These are phyloP conservation scores for Carduelis carduelis DNA, from an alignment of 2,797 vertebrate genomes.

Conservation along the genomic window DNA sequence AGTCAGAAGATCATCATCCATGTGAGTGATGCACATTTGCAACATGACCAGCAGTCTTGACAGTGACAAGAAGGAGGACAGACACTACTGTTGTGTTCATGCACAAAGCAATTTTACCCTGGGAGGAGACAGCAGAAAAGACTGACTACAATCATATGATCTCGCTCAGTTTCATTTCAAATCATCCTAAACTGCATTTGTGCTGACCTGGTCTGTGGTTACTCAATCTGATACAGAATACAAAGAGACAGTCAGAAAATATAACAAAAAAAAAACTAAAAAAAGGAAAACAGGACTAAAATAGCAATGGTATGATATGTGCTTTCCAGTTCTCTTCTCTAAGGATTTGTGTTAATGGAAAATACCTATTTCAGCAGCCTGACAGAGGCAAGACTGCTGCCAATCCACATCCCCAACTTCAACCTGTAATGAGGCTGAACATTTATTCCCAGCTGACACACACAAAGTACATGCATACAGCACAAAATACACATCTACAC, in stretches of 20 bases:
- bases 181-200: slow-evolving; percentile 3
- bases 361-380: neutral
- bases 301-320: neutral
- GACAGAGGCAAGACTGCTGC: neutral
- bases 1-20: neutral
- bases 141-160: slow-evolving; percentile 1
- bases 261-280: neutral
- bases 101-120: slow-evolving; percentile 26
- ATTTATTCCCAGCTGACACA: neutral
- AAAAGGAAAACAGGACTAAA: neutral
- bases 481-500: neutral
- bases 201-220: neutral
- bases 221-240: neutral
- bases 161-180: neutral
- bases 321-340: neutral
- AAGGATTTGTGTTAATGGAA: neutral
- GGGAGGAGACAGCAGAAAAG: neutral
- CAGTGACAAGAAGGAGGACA: slow-evolving; percentile 5
- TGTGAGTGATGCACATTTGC: neutral
- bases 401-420: neutral
- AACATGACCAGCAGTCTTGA: slow-evolving; percentile 4
- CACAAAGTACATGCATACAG: neutral
- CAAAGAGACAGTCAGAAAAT: neutral
- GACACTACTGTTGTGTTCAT: neutral
- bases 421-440: neutral